phyloP scores from a whole-genome alignment of 2,888 invertebrate species.

The Agrilus mali region DNA sequence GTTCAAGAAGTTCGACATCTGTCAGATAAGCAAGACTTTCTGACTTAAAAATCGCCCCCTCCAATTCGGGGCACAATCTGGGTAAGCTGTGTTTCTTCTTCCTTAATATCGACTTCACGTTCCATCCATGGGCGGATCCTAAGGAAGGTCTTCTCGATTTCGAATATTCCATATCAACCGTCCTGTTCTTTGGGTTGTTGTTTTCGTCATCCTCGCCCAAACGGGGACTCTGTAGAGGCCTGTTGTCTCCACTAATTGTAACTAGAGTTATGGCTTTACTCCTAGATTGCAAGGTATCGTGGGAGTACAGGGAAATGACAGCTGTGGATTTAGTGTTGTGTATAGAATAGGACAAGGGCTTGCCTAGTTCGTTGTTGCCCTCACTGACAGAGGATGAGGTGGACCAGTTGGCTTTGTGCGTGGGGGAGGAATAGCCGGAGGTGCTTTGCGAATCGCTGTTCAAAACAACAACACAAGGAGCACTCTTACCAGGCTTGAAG shows the following conservation, averaged over 20 bases:
- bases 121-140: constrained; percentile 21
- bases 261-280: constrained; percentile 33
- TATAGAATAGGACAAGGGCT: constrained; percentile 31
- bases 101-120: constrained; percentile 28
- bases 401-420: constrained; percentile 31
- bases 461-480: constrained; percentile 30
- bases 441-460: constrained; percentile 35
- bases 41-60: constrained; percentile 37
- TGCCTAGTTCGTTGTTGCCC: constrained; percentile 26
- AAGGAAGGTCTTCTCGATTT: constrained; percentile 9
- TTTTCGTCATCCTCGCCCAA: constrained; percentile 5
- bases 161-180: constrained; percentile 5
- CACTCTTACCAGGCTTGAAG: constrained; percentile 26
- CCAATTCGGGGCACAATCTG: constrained; percentile 35
- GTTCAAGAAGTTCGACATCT: constrained; percentile 37
- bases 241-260: constrained; percentile 27
- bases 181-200: constrained; percentile 9
- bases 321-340: constrained; percentile 34
- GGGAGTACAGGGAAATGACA: constrained; percentile 31
- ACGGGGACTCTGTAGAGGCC: constrained; percentile 10
- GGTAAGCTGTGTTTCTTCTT: constrained; percentile 28
- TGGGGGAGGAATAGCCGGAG: constrained; percentile 38
- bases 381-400: constrained; percentile 32
- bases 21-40: constrained; percentile 39
- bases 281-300: constrained; percentile 21